Evolutionary conservation across 2,888 invertebrate genomes (phyloP).

Genomic region (Disparrhopalites patrizii): DNA sequence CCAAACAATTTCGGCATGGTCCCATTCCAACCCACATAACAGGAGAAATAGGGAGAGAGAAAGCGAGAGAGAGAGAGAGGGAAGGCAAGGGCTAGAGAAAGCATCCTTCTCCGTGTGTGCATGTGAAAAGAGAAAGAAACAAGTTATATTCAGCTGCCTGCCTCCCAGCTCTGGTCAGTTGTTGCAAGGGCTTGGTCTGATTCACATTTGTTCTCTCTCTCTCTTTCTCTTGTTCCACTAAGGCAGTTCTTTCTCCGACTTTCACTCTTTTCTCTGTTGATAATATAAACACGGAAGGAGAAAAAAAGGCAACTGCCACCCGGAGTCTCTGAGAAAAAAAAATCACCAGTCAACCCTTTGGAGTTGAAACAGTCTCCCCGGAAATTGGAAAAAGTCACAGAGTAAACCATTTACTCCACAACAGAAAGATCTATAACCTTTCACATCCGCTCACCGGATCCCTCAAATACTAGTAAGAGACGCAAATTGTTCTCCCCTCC

Average conservation of each 20-base stretch:
- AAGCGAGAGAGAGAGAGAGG: not conserved
- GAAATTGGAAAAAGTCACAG: not conserved
- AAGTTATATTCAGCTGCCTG: slow-evolving; percentile 7
- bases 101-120: not conserved
- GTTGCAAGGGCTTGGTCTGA: slow-evolving; percentile 23
- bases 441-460: too few relatives aligned
- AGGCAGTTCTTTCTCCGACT: slow-evolving; percentile 25
- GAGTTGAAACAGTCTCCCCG: slow-evolving; percentile 4
- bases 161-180: slow-evolving; percentile 23
- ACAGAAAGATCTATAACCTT: too few relatives aligned
- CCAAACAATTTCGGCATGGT: slow-evolving; percentile 7
- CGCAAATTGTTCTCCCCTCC: not conserved
- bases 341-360: too few relatives aligned
- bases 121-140: not conserved
- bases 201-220: slow-evolving; percentile 18
- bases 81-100: not conserved
- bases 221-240: slow-evolving; percentile 27
- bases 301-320: too few relatives aligned
- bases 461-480: not conserved
- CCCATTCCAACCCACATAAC: too few relatives aligned
- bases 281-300: not conserved
- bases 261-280: slow-evolving; percentile 37
- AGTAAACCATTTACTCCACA: too few relatives aligned
- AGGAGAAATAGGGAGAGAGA: too few relatives aligned
- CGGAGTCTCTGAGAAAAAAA: not conserved